Conservation (phyloP, 1,140 invertebrate genomes). For the Fopius arisanus region DNA sequence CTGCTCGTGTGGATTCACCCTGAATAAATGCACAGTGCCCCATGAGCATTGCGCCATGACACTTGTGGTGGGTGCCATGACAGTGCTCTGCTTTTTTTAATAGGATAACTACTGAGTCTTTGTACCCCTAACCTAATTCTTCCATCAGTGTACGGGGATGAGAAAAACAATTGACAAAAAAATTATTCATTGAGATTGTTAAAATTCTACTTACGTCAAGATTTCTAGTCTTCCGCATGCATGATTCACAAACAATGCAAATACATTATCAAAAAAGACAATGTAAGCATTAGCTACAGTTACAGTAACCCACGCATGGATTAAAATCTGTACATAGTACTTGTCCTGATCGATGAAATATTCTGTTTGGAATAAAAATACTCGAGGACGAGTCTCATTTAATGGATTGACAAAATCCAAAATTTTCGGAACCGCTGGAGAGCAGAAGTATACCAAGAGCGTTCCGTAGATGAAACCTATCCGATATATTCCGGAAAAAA, state of each 20-base stretch:
- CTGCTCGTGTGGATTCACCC: too few relatives aligned
- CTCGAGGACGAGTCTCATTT: background rate
- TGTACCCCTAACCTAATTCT: too few relatives aligned
- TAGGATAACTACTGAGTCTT: too few relatives aligned
- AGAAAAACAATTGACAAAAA: too few relatives aligned
- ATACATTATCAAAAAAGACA: slow-evolving; percentile 25
- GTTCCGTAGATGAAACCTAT: slow-evolving; percentile 11
- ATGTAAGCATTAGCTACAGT: background rate
- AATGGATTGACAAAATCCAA: slow-evolving; percentile 17
- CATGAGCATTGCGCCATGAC: too few relatives aligned
- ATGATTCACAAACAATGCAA: slow-evolving; percentile 20
- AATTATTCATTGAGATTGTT: too few relatives aligned
- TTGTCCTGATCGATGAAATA: slow-evolving; percentile 24
- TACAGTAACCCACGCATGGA: slow-evolving; percentile 18
- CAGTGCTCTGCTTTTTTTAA: too few relatives aligned
- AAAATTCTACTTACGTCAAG: slow-evolving; percentile 9
- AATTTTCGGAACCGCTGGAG: slow-evolving; percentile 16
- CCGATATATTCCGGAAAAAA: too few relatives aligned
- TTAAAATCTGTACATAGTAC: slow-evolving; percentile 23
- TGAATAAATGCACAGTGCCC: too few relatives aligned
- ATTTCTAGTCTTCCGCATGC: slow-evolving; percentile 22
- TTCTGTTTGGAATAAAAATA: slow-evolving; percentile 12
- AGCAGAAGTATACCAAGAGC: background rate
- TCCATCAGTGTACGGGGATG: too few relatives aligned
- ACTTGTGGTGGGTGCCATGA: too few relatives aligned